Percentiles rank a stretch among this genome's conserved stretches.
Evolutionary conservation across 2,113 vertebrate genomes (phyloP).

Genomic region (Atrichornis clamosus): DNA sequence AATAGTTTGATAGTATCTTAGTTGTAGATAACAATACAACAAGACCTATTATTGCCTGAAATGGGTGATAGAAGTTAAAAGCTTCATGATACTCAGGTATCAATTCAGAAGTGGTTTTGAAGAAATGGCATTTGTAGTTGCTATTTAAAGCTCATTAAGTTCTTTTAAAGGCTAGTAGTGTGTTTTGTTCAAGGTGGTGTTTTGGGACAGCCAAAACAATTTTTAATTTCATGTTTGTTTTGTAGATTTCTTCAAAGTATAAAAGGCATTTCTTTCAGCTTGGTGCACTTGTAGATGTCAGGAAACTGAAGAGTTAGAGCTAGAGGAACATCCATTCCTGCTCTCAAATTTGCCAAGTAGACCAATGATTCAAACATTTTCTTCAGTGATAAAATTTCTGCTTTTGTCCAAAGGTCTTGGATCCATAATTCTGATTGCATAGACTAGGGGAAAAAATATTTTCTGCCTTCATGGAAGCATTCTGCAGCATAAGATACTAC

Average conservation of each 20-base stretch:
- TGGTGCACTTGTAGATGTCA: background rate
- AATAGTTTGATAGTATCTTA: background rate
- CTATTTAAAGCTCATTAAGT: background rate
- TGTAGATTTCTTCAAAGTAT: background rate
- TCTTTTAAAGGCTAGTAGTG: background rate
- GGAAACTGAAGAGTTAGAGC: background rate
- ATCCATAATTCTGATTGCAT: background rate
- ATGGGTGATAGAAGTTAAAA: background rate
- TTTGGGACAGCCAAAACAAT: background rate
- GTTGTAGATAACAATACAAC: background rate
- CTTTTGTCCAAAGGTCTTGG: background rate
- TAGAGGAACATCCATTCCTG: background rate
- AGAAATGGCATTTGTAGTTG: background rate
- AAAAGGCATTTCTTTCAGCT: background rate
- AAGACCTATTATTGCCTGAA: background rate
- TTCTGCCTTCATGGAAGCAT: background rate
- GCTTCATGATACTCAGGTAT: background rate
- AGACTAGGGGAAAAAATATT: background rate
- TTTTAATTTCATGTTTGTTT: background rate
- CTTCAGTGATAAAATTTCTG: background rate
- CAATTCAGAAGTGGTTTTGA: background rate
- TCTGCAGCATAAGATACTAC: background rate
- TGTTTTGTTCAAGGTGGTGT: background rate
- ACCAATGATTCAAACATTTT: background rate
- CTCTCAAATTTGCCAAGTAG: background rate